Base-by-base conservation (phyloP, 2,888 invertebrate species). In the Megastigmus dorsalis region DNA sequence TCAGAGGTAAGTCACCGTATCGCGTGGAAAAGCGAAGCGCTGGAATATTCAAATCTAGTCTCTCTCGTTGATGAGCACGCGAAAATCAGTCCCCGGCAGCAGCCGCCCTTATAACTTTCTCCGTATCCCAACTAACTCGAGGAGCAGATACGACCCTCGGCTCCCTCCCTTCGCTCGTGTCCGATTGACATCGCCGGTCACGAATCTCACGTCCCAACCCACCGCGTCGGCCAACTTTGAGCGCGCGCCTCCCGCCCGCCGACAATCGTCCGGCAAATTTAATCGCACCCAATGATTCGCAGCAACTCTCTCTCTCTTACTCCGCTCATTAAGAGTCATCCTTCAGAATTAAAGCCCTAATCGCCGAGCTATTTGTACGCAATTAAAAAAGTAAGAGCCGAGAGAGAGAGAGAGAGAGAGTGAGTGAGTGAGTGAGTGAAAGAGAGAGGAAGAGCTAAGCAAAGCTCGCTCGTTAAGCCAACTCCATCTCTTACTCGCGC, bases 261-360 rank as follows among this genome's bases (percentile, higher is more conserved):
- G n/a, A 50, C 15, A 26, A 36, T 30, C 23, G 6, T 4, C 28
- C n/a, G 23, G 5, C 63, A 72, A 67, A 36, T 60, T 45, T 36
- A 55, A 55, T 62, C 30, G 28, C 7, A 2, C n/a, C n/a, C 33
- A 20, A 73, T 67, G 60, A 67, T 67, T 73, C n/a, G n/a, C n/a
- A n/a, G n/a, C n/a, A n/a, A n/a, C n/a, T n/a, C n/a, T n/a, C n/a
- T 55, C 18, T 50, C 36, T 43, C 52, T 65, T 15, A 62, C 43
- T 7, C 1, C 23, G 18, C 33, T 57, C 68, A 23, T 63, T 55
- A 48, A 33, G 63, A 63, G 26, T 69, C 65, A 62, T 75, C 62
- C 18, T 65, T 69, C 66, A 69, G 50, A 67, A 71, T 71, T 71
- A 62, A 60, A 63, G 65, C 52, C n/a, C 63, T 72, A 76, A 76